Percentiles rank a stretch among this genome's conserved stretches.
Conservation (phyloP, 1,140 invertebrate genomes). For the Aphelinus atriplicis region DNA sequence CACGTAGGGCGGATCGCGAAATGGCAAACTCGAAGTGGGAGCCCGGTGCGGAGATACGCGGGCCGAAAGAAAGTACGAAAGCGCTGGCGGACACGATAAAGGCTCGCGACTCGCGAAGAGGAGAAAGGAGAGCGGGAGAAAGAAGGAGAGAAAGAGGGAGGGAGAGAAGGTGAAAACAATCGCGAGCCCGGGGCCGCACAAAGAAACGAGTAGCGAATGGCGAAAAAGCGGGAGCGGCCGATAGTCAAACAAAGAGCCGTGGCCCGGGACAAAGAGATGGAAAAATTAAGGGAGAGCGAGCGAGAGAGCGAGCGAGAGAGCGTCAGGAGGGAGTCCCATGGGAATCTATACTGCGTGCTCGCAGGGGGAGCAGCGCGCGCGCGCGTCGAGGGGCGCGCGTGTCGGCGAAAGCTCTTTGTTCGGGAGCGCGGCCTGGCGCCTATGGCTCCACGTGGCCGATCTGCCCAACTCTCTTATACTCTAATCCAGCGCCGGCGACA, state of each 20-base stretch:
- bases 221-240: background rate
- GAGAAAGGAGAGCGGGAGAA: background rate
- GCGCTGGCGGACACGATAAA: background rate
- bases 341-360: constrained; percentile 16
- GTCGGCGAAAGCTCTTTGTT: constrained; percentile 39
- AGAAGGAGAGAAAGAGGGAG: constrained; percentile 2
- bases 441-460: background rate
- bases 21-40: constrained; percentile 5
- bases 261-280: constrained; percentile 32
- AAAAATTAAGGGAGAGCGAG: constrained; percentile 34
- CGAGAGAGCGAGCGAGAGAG: background rate
- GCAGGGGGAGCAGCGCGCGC: background rate
- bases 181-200: constrained; percentile 21
- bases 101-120: background rate
- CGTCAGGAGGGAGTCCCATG: constrained; percentile 8
- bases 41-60: constrained; percentile 9
- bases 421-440: constrained; percentile 16
- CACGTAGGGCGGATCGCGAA: background rate
- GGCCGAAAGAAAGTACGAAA: background rate
- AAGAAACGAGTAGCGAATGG: constrained; percentile 15
- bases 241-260: constrained; percentile 28
- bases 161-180: constrained; percentile 24
- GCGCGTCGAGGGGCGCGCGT: background rate
- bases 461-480: no score
- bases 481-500: background rate